These are phyloP conservation scores for Drosophila recens DNA, from an alignment of 2,888 invertebrate genomes.

Conservation along the genomic window DNA sequence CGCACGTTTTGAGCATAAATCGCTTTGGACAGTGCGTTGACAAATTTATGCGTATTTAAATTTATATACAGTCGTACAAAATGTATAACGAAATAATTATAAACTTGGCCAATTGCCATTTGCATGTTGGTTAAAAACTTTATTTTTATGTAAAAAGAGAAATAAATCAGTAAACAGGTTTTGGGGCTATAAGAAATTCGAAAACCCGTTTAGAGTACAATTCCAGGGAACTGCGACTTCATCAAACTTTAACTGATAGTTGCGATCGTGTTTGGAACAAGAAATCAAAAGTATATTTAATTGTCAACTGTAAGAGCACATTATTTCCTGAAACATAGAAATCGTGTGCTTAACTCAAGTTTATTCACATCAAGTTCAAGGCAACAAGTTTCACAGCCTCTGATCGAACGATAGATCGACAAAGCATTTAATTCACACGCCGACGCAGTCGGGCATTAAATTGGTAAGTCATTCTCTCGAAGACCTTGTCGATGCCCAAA, in stretches of 20 bases:
- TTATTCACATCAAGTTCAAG: conserved; percentile 55
- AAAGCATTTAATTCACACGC: conserved; percentile 44
- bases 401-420: conserved; percentile 7
- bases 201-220: conserved; percentile 57
- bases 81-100: conserved; percentile 47
- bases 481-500: conserved; percentile 60
- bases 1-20: conserved; percentile 50
- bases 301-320: conserved; percentile 34
- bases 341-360: conserved; percentile 30
- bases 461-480: conserved; percentile 8
- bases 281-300: conserved; percentile 26
- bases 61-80: not conserved
- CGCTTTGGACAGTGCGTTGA: conserved; percentile 16
- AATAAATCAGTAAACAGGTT: conserved; percentile 57
- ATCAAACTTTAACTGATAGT: conserved; percentile 30
- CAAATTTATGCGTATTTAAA: conserved; percentile 6
- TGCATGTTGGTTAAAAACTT: conserved; percentile 58
- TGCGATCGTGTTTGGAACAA: conserved; percentile 31
- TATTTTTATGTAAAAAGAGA: conserved; percentile 16
- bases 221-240: conserved; percentile 44
- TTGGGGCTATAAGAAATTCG: conserved; percentile 41
- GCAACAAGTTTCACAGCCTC: conserved; percentile 21
- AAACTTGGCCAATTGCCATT: conserved; percentile 61
- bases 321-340: conserved; percentile 48
- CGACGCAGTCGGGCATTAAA: conserved; percentile 41